Evolutionary conservation across 2,888 invertebrate genomes (phyloP), one percentile per base, ranked within the genome.

Genomic region (Cosmorhoe ocellata): DNA sequence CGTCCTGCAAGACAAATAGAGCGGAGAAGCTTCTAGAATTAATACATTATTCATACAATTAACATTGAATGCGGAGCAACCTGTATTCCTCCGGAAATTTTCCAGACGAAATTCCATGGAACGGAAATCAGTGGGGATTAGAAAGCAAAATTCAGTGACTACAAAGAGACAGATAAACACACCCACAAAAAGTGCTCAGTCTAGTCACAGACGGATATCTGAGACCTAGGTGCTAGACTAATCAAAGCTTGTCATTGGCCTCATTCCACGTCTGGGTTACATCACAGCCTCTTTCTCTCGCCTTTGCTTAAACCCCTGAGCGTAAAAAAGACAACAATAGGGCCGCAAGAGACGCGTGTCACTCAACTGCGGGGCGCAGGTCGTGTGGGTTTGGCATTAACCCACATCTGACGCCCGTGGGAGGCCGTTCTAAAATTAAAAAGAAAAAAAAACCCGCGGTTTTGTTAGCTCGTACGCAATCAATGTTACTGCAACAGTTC

Each of bases 341-440:
- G 69, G 73, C 62, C 59, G 62, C 63, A 57, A 58, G 60, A 75
- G 73, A 71, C 66, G 69, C 67, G 64, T 81, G 81, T 81, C 81
- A 82, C 67, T 81, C 80, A 76, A 66, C 63, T 53, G 39, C 48
- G 73, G 77, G 74, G 67, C 75, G 69, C 74, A 77, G 81, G 82
- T 81, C 74, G 80, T 75, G 84, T 84, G 80, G 84, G 84, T 68
- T 81, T 85, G 85, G 81, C 89, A 87, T 86, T 89, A 87, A 88
- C 89, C 88, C 76, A 89, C 87, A 80, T 72, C 66, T 46, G 62
- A 55, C 66, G 72, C 79, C 78, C 71, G 89, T 87, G 85, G 88
- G 89, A 84, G 84, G 88, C 74, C 80, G 78, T 76, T 83, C 84
- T 81, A 84, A 84, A 82, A 80, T 79, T 81, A 79, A 76, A 76